Evolutionary conservation across 2,888 invertebrate species (phyloP).

Genomic region (Bembecia ichneumoniformis): DNA sequence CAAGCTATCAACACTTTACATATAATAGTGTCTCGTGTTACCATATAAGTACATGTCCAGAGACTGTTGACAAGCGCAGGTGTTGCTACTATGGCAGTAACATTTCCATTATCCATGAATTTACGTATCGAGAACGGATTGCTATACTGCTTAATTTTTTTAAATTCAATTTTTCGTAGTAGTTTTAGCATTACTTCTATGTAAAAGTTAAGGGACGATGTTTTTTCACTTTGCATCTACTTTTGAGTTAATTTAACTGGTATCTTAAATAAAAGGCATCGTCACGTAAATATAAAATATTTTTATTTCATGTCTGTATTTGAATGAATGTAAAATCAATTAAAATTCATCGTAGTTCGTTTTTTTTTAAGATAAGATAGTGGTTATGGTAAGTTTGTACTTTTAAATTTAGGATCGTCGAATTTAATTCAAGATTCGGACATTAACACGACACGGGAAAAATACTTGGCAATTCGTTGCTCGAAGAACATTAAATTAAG

Average conservation of each 20-base stretch:
- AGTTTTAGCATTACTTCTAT: no score
- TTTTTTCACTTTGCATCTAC: background rate
- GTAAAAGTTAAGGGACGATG: background rate
- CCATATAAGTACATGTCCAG: background rate
- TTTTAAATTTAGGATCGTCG: constrained; percentile 45
- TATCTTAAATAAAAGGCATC: no score
- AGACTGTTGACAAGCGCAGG: background rate
- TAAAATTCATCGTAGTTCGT: constrained; percentile 41
- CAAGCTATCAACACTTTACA: background rate
- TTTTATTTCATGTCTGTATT: background rate
- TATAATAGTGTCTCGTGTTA: background rate
- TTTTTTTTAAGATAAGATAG: constrained; percentile 47
- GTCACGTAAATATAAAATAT: no score
- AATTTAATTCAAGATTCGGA: constrained; percentile 54
- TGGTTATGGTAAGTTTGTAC: constrained; percentile 48
- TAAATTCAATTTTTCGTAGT: no score
- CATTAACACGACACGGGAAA: constrained; percentile 51
- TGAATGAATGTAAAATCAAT: constrained; percentile 14
- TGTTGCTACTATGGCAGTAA: background rate
- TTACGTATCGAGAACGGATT: background rate
- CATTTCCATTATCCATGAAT: background rate
- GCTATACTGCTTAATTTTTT: no score
- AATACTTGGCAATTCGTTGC: constrained; percentile 53
- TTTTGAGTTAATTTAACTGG: background rate
- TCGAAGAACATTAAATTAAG: constrained; percentile 57